These are phyloP conservation scores for Semaprochilodus insignis DNA, from an alignment of 2,797 vertebrate species.

Conservation along the genomic window DNA sequence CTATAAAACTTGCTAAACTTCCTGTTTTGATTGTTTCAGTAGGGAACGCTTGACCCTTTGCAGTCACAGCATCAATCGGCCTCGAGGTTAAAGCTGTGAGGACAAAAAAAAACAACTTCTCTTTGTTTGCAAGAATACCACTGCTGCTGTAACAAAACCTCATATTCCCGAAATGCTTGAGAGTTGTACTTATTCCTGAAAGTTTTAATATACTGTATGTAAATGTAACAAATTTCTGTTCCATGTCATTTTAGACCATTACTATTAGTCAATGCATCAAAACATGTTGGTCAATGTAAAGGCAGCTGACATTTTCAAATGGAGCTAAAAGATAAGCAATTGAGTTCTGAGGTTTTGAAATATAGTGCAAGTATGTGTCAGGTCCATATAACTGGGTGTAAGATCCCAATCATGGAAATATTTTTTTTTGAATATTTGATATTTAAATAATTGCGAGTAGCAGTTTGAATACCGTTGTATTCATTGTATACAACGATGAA, in stretches of 20 bases:
- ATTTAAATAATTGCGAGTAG: too few relatives aligned
- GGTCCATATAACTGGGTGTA: background rate
- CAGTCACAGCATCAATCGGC: background rate
- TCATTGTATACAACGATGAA: too few relatives aligned
- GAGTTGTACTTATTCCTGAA: too few relatives aligned
- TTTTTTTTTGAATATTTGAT: too few relatives aligned
- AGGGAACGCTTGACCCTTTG: background rate
- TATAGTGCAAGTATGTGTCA: background rate
- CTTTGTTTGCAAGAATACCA: background rate
- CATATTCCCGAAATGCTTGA: too few relatives aligned
- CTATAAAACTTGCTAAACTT: constrained; percentile 29
- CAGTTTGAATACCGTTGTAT: too few relatives aligned
- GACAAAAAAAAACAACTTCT: background rate
- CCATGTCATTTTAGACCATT: too few relatives aligned
- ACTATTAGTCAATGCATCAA: too few relatives aligned
- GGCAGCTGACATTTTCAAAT: background rate
- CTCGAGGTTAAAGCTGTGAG: background rate
- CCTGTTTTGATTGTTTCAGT: constrained; percentile 2
- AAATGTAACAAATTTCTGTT: too few relatives aligned
- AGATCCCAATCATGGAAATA: too few relatives aligned
- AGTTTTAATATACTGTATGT: too few relatives aligned
- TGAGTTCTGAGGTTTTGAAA: background rate
- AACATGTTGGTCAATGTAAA: background rate
- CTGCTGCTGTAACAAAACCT: too few relatives aligned
- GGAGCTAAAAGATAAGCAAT: background rate